Conservation (phyloP, 2,888 invertebrate genomes). For the Congeria kusceri region DNA sequence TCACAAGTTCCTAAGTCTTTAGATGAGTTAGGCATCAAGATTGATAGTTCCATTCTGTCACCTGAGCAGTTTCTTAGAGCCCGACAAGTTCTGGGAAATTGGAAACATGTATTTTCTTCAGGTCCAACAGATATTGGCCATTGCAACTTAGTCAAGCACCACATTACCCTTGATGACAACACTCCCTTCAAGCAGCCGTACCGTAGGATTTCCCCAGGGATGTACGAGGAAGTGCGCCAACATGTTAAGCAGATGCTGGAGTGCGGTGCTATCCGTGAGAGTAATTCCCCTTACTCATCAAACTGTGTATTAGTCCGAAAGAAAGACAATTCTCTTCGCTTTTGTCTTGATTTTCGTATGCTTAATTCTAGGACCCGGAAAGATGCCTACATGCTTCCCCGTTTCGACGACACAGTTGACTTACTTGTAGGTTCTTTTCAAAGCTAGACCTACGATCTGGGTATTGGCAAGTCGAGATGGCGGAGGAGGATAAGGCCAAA, state of each 20-base stretch:
- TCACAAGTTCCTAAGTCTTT: background rate
- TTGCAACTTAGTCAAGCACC: conserved; percentile 32
- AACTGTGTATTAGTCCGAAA: conserved; percentile 52
- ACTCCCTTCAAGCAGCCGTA: conserved; percentile 51
- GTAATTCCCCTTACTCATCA: conserved; percentile 37
- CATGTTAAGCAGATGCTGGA: conserved; percentile 42
- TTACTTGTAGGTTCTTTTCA: conserved; percentile 31
- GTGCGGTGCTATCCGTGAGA: conserved; percentile 34
- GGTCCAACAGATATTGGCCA: conserved; percentile 38
- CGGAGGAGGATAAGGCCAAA: conserved; percentile 33
- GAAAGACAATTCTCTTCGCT: conserved; percentile 44
- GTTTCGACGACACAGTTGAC: conserved; percentile 48
- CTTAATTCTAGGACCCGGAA: conserved; percentile 44
- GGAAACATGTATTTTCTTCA: conserved; percentile 31
- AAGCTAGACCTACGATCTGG: conserved; percentile 42
- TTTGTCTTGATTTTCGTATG: conserved; percentile 48
- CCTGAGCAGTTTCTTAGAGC: conserved; percentile 19
- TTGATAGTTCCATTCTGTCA: conserved; percentile 16
- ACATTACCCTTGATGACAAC: conserved; percentile 31
- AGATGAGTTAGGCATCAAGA: conserved; percentile 10
- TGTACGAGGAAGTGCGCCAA: conserved; percentile 50
- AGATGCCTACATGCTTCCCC: conserved; percentile 47
- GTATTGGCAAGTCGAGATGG: conserved; percentile 43
- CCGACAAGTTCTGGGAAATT: conserved; percentile 25
- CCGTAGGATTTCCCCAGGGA: conserved; percentile 45